Percentiles rank a stretch among this genome's conserved stretches.
Evolutionary conservation across 1,140 invertebrate genomes (phyloP).

Genomic region (Drosophila ironensis): DNA sequence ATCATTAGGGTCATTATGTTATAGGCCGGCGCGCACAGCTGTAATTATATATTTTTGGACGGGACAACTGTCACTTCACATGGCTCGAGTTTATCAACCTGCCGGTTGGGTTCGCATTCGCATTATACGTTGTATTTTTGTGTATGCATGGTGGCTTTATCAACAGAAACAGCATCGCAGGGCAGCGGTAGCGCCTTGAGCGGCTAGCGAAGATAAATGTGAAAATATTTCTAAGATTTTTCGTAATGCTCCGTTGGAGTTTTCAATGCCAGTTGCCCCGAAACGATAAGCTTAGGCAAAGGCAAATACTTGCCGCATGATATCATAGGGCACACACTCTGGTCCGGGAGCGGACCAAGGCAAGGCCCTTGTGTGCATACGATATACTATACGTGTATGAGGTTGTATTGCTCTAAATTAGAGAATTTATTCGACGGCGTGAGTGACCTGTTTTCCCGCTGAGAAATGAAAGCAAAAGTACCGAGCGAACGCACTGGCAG

Average conservation of each 20-base stretch:
- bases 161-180: slow-evolving; percentile 18
- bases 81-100: slow-evolving; percentile 68
- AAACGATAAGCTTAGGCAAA: too few relatives aligned
- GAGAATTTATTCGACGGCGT: slow-evolving; percentile 11
- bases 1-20: slow-evolving; percentile 71
- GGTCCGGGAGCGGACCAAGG: neutral
- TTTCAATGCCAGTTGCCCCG: slow-evolving; percentile 58
- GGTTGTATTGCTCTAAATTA: slow-evolving; percentile 35
- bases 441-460: slow-evolving; percentile 63
- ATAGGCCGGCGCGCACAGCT: neutral
- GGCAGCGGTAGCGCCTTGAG: slow-evolving; percentile 41
- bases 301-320: slow-evolving; percentile 62
- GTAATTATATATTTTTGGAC: slow-evolving; percentile 43
- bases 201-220: slow-evolving; percentile 55
- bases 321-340: slow-evolving; percentile 61
- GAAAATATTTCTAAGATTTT: slow-evolving; percentile 13
- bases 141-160: slow-evolving; percentile 66
- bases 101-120: neutral
- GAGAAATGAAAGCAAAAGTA: slow-evolving; percentile 70
- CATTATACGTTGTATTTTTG: slow-evolving; percentile 36
- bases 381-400: neutral
- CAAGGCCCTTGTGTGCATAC: neutral
- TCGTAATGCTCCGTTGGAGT: neutral
- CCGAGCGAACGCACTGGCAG: slow-evolving; percentile 5
- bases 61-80: slow-evolving; percentile 64